Base-by-base conservation (phyloP, 2,113 vertebrate species). In the Prietella phreatophila region DNA sequence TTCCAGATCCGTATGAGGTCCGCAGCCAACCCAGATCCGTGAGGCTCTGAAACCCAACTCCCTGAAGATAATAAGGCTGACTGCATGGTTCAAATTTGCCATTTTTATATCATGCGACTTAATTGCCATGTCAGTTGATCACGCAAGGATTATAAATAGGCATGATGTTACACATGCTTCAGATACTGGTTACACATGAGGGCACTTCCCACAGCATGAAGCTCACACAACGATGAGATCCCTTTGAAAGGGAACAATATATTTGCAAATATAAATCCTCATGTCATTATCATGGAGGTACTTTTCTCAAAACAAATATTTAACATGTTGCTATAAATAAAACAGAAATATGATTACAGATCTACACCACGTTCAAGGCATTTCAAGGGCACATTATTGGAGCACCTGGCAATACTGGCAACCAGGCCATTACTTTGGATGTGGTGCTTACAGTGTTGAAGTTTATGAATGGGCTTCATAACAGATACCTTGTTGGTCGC, bases 401-500 rank as follows among this genome's bases (percentile, higher is more conserved):
- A 94, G 93, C 93, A 94, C 93, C 92, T 95, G 94, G 92, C 83
- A 84, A 87, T 92, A 92, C 91, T 94, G 94, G 94, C 93, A 94
- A 91, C 81, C 85, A 84, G 91, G 87, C 89, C 89, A 83, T 56
- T 92, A 89, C 91, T 89, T 82, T 73, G 87, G 91, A 93, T 88
- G 90, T 89, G 88, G 83, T 93, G 94, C 93, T 92, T 89, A 86
- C 19, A 56, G 82, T 86, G 82, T 91, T 90, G 53, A 86, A 87
- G 89, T 92, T 93, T 92, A 89, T 93, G 93, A 93, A 93, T 92
- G 88, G 94, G 94, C 94, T 73, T 75, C 94, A 93, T 94, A 93
- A 95, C 93, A 95, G 92, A 93, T 94, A 94, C 92, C 91, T 93
- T 90, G 89, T 76, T 71, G 92, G 92, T 92, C 91, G 89, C 92